Evolutionary conservation across 35 echinoderm and acorn worm genomes (phyloP).

Genomic region (Lytechinus variegatus): DNA sequence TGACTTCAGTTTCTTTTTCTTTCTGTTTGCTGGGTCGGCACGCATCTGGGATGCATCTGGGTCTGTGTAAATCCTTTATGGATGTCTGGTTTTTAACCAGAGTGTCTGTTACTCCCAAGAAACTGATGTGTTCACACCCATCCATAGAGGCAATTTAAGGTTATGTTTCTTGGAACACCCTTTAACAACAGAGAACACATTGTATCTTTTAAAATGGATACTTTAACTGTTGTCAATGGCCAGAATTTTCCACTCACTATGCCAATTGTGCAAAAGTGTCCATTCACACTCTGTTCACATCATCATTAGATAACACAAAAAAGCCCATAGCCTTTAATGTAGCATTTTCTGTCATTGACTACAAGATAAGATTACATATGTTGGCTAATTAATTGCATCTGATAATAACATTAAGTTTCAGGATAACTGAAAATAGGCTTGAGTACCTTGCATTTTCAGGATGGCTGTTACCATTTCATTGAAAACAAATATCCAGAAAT

Average conservation of each 20-base stretch:
- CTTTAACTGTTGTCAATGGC: too few species aligned
- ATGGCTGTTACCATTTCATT: too few species aligned
- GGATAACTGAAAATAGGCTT: too few species aligned
- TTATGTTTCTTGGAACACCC: background rate
- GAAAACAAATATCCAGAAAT: background rate
- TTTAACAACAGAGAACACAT: too few species aligned
- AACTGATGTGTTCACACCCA: background rate
- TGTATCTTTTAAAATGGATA: too few species aligned
- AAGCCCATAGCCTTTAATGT: background rate
- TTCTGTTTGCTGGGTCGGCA: background rate
- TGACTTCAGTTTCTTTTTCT: background rate
- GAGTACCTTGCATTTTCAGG: too few species aligned
- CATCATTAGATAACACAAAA: background rate
- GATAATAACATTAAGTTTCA: background rate
- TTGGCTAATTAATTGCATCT: background rate
- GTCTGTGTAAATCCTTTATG: background rate
- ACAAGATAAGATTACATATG: background rate
- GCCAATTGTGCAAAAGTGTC: background rate
- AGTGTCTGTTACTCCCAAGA: background rate
- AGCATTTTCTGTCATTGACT: background rate
- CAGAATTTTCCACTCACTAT: too few species aligned
- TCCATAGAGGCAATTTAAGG: background rate
- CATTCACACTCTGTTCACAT: background rate
- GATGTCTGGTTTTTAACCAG: background rate
- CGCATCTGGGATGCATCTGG: constrained; percentile 40